A percentile compares a stretch with the other conserved stretches of the same genome.
Evolutionary conservation across 2,113 vertebrate species (phyloP).

Genomic region (Oxyura jamaicensis): DNA sequence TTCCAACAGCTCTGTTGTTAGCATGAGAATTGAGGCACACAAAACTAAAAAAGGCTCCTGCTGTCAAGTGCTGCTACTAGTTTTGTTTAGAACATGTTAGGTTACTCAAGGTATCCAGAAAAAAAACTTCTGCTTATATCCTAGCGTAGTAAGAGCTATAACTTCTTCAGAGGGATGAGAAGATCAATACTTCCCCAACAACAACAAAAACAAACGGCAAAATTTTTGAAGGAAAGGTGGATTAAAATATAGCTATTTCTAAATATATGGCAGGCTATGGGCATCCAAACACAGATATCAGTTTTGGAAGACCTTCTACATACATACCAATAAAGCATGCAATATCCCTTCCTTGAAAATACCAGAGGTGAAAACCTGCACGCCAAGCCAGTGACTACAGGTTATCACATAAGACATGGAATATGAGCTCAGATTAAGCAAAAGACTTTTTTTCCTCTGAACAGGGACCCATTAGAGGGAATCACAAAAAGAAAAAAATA

Average conservation of each 20-base stretch:
- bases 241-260: background rate
- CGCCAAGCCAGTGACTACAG: background rate
- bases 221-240: background rate
- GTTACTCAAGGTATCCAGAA: background rate
- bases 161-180: background rate
- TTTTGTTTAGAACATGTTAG: background rate
- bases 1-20: background rate
- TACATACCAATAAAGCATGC: background rate
- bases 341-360: background rate
- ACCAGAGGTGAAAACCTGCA: background rate
- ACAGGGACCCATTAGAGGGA: background rate
- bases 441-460: background rate
- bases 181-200: too few species aligned
- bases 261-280: background rate
- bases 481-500: background rate
- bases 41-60: background rate
- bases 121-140: background rate
- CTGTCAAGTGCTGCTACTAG: background rate
- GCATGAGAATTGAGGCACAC: background rate
- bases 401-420: background rate
- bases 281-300: background rate
- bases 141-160: background rate
- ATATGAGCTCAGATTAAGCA: background rate
- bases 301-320: background rate
- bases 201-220: background rate